phyloP scores from a whole-genome alignment of 2,888 invertebrate species.

The Heliconius sara region DNA sequence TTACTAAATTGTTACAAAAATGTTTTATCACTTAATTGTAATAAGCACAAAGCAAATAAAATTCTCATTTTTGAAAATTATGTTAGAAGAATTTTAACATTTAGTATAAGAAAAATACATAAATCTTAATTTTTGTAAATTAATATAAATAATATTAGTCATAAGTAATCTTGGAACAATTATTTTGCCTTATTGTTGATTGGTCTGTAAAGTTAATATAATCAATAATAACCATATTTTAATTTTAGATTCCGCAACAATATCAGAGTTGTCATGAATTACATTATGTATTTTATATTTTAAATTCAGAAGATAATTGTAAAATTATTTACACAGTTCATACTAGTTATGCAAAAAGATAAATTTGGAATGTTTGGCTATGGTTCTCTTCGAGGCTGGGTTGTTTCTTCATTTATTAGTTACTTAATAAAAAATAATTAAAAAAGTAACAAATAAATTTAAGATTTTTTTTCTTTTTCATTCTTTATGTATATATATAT shows the following conservation, averaged over 20 bases:
- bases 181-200: not conserved
- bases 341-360: not conserved
- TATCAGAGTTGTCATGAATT: not conserved
- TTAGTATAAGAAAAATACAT: not conserved
- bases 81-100: not conserved
- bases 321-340: not conserved
- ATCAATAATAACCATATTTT: not conserved
- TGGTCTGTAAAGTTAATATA: not conserved
- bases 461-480: too few species aligned
- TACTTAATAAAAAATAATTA: not conserved
- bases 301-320: not conserved
- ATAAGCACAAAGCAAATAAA: conserved; percentile 13
- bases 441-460: not conserved
- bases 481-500: too few species aligned
- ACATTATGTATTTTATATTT: not conserved
- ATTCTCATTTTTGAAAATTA: conserved; percentile 11
- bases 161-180: not conserved
- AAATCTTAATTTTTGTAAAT: not conserved
- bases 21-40: conserved; percentile 35
- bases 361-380: conserved; percentile 11
- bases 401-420: not conserved
- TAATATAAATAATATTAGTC: not conserved
- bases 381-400: not conserved
- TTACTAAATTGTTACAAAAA: not conserved
- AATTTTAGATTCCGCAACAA: not conserved